Evolutionary conservation across 2,113 vertebrate genomes (phyloP).

Genomic region (Tupaia chinensis): DNA sequence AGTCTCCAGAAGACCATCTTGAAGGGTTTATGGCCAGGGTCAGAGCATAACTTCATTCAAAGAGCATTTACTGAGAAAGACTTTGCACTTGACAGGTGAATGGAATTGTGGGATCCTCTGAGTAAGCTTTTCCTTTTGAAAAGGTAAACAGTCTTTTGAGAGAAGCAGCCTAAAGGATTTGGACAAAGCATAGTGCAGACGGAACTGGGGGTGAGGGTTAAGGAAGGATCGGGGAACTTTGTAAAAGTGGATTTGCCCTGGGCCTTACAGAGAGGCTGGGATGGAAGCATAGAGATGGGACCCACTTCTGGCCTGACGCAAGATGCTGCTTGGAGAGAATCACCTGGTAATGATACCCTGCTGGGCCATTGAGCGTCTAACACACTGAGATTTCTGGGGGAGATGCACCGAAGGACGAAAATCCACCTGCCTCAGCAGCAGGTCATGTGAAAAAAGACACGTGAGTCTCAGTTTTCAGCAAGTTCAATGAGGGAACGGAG

Average conservation of each 20-base stretch:
- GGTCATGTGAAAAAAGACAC: not conserved
- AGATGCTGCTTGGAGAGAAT: not conserved
- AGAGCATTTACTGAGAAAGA: not conserved
- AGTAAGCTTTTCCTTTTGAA: not conserved
- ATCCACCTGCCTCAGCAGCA: not conserved
- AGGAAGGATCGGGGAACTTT: not conserved
- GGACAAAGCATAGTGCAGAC: not conserved
- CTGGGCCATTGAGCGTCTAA: not conserved
- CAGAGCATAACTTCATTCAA: not conserved
- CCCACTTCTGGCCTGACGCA: not conserved
- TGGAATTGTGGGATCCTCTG: not conserved
- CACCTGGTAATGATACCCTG: not conserved
- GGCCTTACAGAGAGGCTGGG: not conserved
- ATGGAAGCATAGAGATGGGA: not conserved
- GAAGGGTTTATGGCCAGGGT: not conserved
- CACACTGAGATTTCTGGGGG: not conserved
- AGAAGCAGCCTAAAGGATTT: not conserved
- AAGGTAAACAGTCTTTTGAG: not conserved
- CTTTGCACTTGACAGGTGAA: not conserved
- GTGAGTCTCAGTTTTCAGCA: not conserved
- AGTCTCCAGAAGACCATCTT: too few relatives aligned
- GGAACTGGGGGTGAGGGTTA: not conserved
- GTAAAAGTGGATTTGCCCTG: not conserved
- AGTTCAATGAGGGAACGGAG: not conserved
- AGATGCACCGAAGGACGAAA: not conserved